phyloP scores from a whole-genome alignment of 1,140 invertebrate genomes.

The Aricia agestis region DNA sequence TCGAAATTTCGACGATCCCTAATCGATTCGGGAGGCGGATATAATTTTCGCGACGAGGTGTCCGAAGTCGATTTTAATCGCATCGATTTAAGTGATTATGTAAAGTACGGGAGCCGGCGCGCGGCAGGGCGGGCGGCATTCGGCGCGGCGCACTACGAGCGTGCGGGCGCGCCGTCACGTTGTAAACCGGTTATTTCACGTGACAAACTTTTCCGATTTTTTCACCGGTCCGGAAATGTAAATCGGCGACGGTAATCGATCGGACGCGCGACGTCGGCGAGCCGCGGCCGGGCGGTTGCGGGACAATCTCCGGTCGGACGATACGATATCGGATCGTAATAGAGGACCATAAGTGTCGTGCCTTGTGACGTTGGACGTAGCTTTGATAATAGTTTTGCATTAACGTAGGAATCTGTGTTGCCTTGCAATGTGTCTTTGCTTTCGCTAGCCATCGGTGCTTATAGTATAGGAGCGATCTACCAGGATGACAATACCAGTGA shows the following conservation, averaged over 20 bases:
- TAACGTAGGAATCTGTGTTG: slow-evolving; percentile 65
- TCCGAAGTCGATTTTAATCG: slow-evolving; percentile 27
- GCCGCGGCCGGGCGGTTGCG: slow-evolving; percentile 59
- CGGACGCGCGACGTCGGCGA: slow-evolving; percentile 57
- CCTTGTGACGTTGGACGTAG: slow-evolving; percentile 46
- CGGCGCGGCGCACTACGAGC: slow-evolving; percentile 66
- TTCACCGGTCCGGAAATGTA: slow-evolving; percentile 63
- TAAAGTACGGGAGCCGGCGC: slow-evolving; percentile 41
- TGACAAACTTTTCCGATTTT: slow-evolving; percentile 72
- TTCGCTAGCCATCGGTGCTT: slow-evolving; percentile 65
- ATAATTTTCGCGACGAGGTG: slow-evolving; percentile 3
- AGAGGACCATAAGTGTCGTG: slow-evolving; percentile 66
- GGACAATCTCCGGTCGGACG: slow-evolving; percentile 48
- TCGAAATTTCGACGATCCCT: not conserved
- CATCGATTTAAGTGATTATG: slow-evolving; percentile 45
- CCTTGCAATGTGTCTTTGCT: slow-evolving; percentile 74
- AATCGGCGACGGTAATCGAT: slow-evolving; percentile 71
- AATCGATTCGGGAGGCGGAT: not conserved
- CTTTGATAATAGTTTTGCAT: slow-evolving; percentile 52
- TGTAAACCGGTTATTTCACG: slow-evolving; percentile 51
- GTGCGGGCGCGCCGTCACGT: slow-evolving; percentile 62
- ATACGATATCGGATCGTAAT: slow-evolving; percentile 37
- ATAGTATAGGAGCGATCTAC: slow-evolving; percentile 21
- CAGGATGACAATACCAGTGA: not conserved
- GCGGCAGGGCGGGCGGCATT: slow-evolving; percentile 69